phyloP scores from a whole-genome alignment of 2,888 invertebrate genomes.

The Drosophila koepferae region DNA sequence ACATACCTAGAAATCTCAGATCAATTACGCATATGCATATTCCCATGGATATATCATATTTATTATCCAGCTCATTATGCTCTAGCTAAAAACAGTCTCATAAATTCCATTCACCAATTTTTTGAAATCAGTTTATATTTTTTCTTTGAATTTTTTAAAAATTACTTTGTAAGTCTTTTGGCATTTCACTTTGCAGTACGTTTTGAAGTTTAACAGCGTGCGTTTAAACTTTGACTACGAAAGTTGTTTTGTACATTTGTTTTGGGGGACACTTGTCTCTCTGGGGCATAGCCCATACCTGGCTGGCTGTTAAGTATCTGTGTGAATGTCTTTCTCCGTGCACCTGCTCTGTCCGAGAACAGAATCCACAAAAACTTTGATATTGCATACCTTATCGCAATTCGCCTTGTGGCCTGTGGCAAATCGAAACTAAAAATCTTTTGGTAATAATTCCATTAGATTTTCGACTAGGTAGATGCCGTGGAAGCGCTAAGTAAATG shows the following conservation, averaged over 20 bases:
- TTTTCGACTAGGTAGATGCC: slow-evolving; percentile 13
- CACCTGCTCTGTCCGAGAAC: slow-evolving; percentile 13
- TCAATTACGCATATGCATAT: not conserved
- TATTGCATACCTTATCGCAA: slow-evolving; percentile 49
- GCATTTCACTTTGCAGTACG: not conserved
- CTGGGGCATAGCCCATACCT: slow-evolving; percentile 12
- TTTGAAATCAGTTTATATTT: not conserved
- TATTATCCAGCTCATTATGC: not conserved
- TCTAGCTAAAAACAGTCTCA: not conserved
- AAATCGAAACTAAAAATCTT: slow-evolving; percentile 13
- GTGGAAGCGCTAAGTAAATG: not conserved
- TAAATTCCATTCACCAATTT: not conserved
- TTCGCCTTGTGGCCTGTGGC: slow-evolving; percentile 19
- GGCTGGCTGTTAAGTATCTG: slow-evolving; percentile 7
- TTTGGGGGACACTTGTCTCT: slow-evolving; percentile 12
- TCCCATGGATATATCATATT: not conserved
- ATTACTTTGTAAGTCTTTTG: slow-evolving; percentile 7
- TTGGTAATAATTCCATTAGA: not conserved
- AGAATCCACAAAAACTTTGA: slow-evolving; percentile 37
- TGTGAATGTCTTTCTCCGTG: not conserved
- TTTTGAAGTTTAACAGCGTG: slow-evolving; percentile 13
- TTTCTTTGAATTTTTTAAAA: not conserved
- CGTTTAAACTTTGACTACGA: slow-evolving; percentile 16
- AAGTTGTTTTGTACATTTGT: slow-evolving; percentile 22
- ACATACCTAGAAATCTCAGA: not conserved